Base-by-base conservation (phyloP, 2,888 invertebrate genomes). In the Hermaeophaga mercurialis region DNA sequence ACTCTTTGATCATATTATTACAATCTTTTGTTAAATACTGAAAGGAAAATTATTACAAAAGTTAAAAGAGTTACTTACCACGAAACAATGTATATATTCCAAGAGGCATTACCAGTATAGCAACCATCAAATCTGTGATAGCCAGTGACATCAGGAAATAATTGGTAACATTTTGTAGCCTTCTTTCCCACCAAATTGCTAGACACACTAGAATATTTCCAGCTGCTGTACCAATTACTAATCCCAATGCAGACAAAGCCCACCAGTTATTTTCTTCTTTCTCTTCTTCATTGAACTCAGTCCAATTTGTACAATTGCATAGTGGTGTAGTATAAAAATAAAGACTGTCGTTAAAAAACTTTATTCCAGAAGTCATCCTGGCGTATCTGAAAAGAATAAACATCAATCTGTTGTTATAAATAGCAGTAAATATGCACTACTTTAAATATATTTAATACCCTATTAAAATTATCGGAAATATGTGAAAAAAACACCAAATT, bases 111-210 rank as follows among this genome's bases (percentile, higher is more conserved):
- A 97, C 97, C 66, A 96, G 81, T 17, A 95, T 84, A 36, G 95
- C 95, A 1, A 97, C 96, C 81, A 97, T 87, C 44, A 96, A 83
- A 79, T 97, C 97, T 9, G 96, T 96, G 65, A 96, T 90, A 49
- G 96, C 96, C 73, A 97, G 79, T 3, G 96, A 96, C 88, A 96
- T 91, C 71, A 97, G 83, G 75, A 97, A 97, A 78, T 96, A 96
- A 79, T 97, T 97, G 70, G 96, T 97, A 58, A 96, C 94, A 81
- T 95, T 97, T 79, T 97, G 96, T 58, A 97, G 80, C 11, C 95
- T 84, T 54, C 92, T 85, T 75, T 97, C 96, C 85, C 91, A 87
- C 62, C 89, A 88, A 69, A 97, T 95, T 17, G 97, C 96, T 67
- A 96, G 78, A 72, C 96, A 96, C 43, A 97, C 97, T 57, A 97